phyloP scores from a whole-genome alignment of 2,888 invertebrate species.

The Pseudococcus longispinus region DNA sequence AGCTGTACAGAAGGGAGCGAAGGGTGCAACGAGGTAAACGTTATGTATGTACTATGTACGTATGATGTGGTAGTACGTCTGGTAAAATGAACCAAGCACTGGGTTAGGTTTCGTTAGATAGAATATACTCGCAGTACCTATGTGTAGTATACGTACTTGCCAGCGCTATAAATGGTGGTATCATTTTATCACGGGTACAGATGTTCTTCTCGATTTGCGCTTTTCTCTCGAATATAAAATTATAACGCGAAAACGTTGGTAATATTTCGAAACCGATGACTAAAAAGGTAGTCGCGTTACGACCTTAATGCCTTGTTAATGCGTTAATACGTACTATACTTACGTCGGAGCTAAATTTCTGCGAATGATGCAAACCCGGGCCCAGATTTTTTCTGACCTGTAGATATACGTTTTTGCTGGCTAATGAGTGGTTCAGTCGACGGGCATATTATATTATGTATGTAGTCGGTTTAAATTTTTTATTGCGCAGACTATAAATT shows the following conservation, averaged over 20 bases:
- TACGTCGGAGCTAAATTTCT: neutral
- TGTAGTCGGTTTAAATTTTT: neutral
- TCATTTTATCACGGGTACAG: constrained; percentile 14
- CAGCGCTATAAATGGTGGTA: neutral
- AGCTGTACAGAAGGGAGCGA: neutral
- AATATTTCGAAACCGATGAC: neutral
- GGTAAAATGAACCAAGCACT: neutral
- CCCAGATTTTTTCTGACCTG: neutral
- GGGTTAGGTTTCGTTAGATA: too few relatives aligned
- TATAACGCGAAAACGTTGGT: neutral
- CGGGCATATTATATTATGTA: neutral
- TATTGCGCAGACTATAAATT: neutral
- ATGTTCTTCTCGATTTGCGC: neutral
- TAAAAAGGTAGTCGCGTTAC: neutral
- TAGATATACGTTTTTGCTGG: neutral
- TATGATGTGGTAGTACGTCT: neutral
- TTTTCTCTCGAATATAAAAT: constrained; percentile 10
- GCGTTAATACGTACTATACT: neutral
- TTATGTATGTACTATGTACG: neutral
- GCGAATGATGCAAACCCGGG: neutral
- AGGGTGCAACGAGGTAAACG: neutral
- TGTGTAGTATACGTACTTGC: neutral
- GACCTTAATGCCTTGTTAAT: constrained; percentile 13
- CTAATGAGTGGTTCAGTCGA: neutral
- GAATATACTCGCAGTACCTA: neutral